Conservation (phyloP, 2,113 vertebrate genomes). For the Mastomys natalensis region DNA sequence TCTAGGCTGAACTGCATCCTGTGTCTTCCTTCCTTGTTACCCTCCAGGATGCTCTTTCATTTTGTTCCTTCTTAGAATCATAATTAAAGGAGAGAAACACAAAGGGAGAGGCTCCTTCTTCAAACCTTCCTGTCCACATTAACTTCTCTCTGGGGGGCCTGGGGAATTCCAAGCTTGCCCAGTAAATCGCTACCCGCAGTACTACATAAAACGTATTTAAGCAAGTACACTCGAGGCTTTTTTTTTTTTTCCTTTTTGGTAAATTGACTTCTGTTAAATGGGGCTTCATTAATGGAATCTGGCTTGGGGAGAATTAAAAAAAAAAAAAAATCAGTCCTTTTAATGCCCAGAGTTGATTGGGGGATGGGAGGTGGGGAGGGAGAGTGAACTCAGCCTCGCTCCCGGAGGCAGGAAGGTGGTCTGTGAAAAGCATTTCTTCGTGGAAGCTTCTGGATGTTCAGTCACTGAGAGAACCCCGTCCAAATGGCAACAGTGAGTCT, state of each 20-base stretch:
- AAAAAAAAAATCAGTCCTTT: constrained; percentile 64
- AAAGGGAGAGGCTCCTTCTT: constrained; percentile 58
- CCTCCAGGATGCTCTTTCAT: constrained; percentile 54
- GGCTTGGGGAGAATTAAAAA: constrained; percentile 63
- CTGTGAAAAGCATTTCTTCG: not conserved
- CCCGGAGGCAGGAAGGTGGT: not conserved
- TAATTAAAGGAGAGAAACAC: constrained; percentile 78
- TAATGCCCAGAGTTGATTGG: constrained; percentile 74
- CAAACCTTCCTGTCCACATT: constrained; percentile 76
- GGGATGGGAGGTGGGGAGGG: not conserved
- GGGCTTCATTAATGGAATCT: constrained; percentile 82
- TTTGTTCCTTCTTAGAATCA: constrained; percentile 72
- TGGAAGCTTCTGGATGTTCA: constrained; percentile 24
- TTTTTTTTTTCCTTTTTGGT: constrained; percentile 76
- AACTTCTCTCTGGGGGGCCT: constrained; percentile 73
- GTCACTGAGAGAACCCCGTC: not conserved
- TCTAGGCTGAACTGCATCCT: constrained; percentile 20
- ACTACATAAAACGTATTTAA: constrained; percentile 80
- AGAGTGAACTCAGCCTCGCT: not conserved
- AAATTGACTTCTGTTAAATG: constrained; percentile 79
- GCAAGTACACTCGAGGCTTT: constrained; percentile 71
- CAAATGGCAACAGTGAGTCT: not conserved
- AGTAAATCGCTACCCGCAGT: constrained; percentile 69
- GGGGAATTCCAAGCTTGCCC: constrained; percentile 72
- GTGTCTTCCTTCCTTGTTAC: not conserved